phyloP scores from a whole-genome alignment of 2,888 invertebrate genomes.

The Adela reaumurella region DNA sequence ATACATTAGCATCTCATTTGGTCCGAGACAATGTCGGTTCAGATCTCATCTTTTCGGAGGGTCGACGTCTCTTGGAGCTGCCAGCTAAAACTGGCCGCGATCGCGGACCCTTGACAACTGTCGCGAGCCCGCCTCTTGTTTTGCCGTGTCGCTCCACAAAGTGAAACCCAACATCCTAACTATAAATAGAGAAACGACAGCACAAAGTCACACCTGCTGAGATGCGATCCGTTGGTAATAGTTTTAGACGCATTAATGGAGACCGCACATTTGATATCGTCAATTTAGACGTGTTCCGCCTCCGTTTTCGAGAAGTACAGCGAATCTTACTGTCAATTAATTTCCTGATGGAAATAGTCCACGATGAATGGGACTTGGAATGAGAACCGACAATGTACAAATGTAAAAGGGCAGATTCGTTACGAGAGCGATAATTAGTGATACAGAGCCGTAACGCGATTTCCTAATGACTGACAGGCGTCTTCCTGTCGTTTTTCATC shows the following conservation, averaged over 20 bases:
- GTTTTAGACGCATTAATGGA: no score
- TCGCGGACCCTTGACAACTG: background rate
- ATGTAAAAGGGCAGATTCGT: no score
- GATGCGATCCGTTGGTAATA: background rate
- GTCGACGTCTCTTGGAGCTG: background rate
- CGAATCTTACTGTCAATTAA: no score
- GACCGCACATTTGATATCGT: no score
- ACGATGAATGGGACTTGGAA: no score
- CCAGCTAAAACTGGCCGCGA: background rate
- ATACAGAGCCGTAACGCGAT: background rate
- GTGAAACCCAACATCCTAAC: background rate
- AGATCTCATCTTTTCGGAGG: background rate
- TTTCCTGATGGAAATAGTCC: no score
- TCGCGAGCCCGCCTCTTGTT: background rate
- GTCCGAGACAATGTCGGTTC: background rate
- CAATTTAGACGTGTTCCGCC: no score
- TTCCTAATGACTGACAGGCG: conserved; percentile 36
- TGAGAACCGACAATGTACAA: no score
- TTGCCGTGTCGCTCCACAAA: background rate
- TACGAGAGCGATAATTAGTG: background rate
- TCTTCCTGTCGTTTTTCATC: conserved; percentile 32
- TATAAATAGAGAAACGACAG: background rate
- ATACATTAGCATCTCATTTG: conserved; percentile 48
- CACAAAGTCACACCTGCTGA: background rate
- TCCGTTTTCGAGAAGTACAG: no score